Evolutionary conservation across 92 coral and sea anemone species (phyloP), one percentile per base, ranked within the genome.

Genomic region (Porites cylindrica): DNA sequence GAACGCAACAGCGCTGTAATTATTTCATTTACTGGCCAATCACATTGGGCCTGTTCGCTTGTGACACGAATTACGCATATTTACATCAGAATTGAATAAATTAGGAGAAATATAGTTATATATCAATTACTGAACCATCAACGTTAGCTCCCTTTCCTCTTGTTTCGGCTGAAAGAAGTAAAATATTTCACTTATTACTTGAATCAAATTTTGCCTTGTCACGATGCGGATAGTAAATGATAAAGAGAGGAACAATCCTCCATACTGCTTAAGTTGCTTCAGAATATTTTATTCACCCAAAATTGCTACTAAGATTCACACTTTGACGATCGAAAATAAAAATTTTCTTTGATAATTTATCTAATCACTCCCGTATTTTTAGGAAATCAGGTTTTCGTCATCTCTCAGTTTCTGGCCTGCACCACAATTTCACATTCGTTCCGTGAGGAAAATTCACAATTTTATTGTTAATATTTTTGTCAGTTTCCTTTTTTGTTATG

Each of bases 1-100:
- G 90, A 86, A 90, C 70, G 90, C 88, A 80, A 86, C 83, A 81
- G 76, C 88, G 82, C 68, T 79, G 90, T 80, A 85, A 56, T 80
- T 82, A 75, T 86, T 75, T 86, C n/a, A 66, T 59, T 51, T 26
- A 76, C 53, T 32, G 81, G 82, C 93, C 93, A 90, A 90, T 90
- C 90, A 90, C 78, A 82, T 70, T 64, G 72, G 64, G 53, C 20
- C 26, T 72, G 13, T 66, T 17, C 63, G 53, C 20, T 18, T 72
- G 13, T 66, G 24, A 47, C 73, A 72, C 51, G 58, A 59, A 69
- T 59, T 79, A 54, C 77, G 77, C 60, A 72, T 72, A 75, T 52
- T 53, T 75, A 75, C 58, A 16, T 1, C 13, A 10, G 70, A 75
- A 73, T 83, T 83, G 80, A 66, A 83, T 83, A 83, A 74, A 73